Evolutionary conservation across 2,113 vertebrate genomes (phyloP).

Genomic region (Apistogramma diplotaenia): DNA sequence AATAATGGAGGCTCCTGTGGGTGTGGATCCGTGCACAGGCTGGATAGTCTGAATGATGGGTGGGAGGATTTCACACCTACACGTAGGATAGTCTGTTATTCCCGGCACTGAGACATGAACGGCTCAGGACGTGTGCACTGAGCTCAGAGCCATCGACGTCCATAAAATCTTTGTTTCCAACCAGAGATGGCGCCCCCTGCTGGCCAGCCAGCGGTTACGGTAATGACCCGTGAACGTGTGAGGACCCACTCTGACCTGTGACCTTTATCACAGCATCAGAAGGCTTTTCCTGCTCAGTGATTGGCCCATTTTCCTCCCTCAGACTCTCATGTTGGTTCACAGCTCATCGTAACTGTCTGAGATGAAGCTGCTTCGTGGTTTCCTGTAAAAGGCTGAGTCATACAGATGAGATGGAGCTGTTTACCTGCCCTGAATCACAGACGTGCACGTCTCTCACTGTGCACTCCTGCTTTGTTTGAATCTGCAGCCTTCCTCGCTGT

Average conservation of each 20-base stretch:
- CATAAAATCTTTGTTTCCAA: not conserved
- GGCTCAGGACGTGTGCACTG: not conserved
- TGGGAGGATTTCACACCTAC: not conserved
- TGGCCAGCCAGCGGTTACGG: not conserved
- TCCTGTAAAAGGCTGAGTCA: not conserved
- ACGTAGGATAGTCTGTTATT: not conserved
- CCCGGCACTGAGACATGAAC: not conserved
- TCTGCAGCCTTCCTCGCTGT: conserved; percentile 19
- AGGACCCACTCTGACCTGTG: not conserved
- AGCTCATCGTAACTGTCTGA: not conserved
- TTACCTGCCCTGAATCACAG: not conserved
- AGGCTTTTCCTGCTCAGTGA: not conserved
- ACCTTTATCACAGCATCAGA: not conserved
- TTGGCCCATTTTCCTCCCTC: not conserved
- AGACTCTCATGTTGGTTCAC: too few relatives aligned
- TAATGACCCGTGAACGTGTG: not conserved
- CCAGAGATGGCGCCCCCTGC: not conserved
- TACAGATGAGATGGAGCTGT: not conserved
- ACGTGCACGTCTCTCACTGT: not conserved
- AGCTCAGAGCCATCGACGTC: not conserved
- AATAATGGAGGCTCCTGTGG: not conserved
- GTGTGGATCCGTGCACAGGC: not conserved
- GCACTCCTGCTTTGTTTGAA: conserved; percentile 1
- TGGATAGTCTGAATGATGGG: not conserved
- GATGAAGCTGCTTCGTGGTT: not conserved